A percentile compares a stretch with the other conserved stretches of the same genome.
Conservation (phyloP, 1,140 invertebrate species). For the Diuraphis noxia region DNA sequence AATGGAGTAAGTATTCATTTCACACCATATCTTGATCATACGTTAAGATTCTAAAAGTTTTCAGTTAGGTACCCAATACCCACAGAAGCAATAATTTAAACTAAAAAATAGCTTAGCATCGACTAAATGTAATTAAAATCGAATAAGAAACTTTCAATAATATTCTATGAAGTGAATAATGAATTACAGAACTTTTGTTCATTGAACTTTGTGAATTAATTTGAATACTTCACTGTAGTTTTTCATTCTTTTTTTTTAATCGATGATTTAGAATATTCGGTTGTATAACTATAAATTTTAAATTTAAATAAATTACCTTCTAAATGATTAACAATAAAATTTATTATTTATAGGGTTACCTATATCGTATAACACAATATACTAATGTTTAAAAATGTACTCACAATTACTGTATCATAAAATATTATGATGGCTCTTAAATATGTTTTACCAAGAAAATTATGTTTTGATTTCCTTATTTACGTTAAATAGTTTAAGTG, state of each 20-base stretch:
- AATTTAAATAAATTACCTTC: not conserved
- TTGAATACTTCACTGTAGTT: not conserved
- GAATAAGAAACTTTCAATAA: conserved; percentile 10
- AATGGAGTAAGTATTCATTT: not conserved
- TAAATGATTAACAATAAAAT: not conserved
- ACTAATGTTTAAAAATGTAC: not conserved
- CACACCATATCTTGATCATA: not conserved
- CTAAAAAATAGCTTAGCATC: not conserved
- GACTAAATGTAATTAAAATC: not conserved
- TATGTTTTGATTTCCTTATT: not conserved
- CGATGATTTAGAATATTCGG: not conserved
- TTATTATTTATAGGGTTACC: not conserved
- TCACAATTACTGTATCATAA: not conserved
- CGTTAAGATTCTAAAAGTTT: not conserved
- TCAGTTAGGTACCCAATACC: not conserved
- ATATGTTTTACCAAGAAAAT: too few relatives aligned
- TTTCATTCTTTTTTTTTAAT: not conserved
- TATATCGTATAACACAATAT: not conserved
- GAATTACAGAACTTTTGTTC: not conserved
- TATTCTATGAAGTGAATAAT: not conserved
- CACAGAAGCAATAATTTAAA: not conserved
- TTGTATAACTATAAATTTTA: not conserved
- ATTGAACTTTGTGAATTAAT: not conserved
- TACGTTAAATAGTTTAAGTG: not conserved
- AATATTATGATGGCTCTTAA: not conserved